A percentile compares a stretch with the other conserved stretches of the same genome.
These are phyloP conservation scores for Rhynchotus rufescens DNA, from an alignment of 2,797 vertebrate genomes.

Conservation along the genomic window DNA sequence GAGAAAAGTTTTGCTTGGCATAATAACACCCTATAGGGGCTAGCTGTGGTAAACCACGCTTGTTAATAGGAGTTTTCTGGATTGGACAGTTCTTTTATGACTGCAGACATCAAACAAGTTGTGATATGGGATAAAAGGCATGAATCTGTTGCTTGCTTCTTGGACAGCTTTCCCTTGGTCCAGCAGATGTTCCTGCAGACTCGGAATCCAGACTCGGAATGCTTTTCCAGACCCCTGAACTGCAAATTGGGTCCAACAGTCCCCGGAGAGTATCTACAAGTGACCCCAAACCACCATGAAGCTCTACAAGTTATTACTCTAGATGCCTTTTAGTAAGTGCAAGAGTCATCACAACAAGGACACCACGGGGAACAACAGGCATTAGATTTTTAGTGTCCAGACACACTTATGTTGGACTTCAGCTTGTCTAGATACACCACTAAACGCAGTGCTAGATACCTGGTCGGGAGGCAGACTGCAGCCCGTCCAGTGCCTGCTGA, in stretches of 20 bases:
- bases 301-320: not conserved
- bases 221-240: not conserved
- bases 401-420: rapidly evolving
- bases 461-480: not conserved
- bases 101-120: not conserved
- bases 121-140: not conserved
- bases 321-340: rapidly evolving
- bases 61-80: not conserved
- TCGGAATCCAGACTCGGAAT: not conserved
- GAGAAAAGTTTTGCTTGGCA: not conserved
- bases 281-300: not conserved
- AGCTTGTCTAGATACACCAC: not conserved
- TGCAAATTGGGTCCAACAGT: not conserved
- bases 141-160: not conserved
- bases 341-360: not conserved
- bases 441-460: rapidly evolving
- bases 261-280: not conserved
- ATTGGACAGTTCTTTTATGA: not conserved
- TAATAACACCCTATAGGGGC: not conserved
- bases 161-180: rapidly evolving
- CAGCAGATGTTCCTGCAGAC: not conserved
- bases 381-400: not conserved
- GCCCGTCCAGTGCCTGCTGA: not conserved
- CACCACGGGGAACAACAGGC: not conserved
- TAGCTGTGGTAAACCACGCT: not conserved